Evolutionary conservation across 30 jellyfish, hydroid and myxozoan genomes (phyloP).

Genomic region (Aurelia sp.): DNA sequence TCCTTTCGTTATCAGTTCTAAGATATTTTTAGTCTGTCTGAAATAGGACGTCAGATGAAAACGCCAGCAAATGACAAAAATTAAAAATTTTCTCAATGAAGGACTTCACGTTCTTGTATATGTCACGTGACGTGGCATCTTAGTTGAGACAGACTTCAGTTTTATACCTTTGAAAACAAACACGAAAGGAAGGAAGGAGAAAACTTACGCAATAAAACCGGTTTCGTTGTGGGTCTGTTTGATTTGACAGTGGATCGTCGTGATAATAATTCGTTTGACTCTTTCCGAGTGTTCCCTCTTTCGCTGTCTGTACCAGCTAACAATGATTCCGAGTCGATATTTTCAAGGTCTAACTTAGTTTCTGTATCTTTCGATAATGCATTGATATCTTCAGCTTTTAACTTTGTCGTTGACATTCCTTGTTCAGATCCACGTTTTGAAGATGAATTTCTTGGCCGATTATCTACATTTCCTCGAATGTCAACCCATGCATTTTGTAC

Average conservation of each 20-base stretch:
- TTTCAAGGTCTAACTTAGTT: slow-evolving; percentile 10
- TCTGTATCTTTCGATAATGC: neutral
- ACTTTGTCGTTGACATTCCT: neutral
- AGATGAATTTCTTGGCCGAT: neutral
- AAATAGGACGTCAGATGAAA: no score
- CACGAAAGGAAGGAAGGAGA: no score
- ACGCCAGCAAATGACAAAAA: no score
- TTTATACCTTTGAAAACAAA: no score
- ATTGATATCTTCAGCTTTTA: neutral
- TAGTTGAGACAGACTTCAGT: no score
- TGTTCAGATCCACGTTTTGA: neutral
- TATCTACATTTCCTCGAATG: no score
- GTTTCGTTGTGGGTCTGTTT: slow-evolving; percentile 74
- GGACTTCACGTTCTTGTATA: no score
- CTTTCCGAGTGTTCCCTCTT: slow-evolving; percentile 6
- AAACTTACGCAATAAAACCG: slow-evolving; percentile 71
- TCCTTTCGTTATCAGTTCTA: no score
- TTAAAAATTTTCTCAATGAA: no score
- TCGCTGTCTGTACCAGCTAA: neutral
- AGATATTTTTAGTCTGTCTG: no score
- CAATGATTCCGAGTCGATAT: slow-evolving; percentile 11
- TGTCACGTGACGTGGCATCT: no score
- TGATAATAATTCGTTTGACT: slow-evolving; percentile 16
- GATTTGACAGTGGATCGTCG: slow-evolving; percentile 63
- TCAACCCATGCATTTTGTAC: no score